Conservation (phyloP, 2,113 vertebrate genomes). For the Oncorhynchus mykiss region DNA sequence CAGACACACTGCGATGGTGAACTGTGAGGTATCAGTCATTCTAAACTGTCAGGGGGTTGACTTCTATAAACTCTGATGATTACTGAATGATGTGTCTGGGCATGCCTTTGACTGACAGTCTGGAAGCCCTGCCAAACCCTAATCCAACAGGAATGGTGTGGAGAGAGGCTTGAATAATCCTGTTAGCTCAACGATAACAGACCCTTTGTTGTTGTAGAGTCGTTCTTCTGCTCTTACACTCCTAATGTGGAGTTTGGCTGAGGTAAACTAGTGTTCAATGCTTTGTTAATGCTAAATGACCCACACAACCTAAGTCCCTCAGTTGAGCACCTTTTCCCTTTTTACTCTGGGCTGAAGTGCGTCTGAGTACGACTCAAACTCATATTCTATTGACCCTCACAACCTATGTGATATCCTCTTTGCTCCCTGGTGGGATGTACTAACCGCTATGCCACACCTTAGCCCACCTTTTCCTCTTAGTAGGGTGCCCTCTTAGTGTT, state of each 20-base stretch:
- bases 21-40: slow-evolving; percentile 60
- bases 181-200: slow-evolving; percentile 30
- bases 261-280: slow-evolving; percentile 24
- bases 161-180: slow-evolving; percentile 57
- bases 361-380: background rate
- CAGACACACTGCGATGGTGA: slow-evolving; percentile 23
- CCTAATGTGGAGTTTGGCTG: slow-evolving; percentile 28
- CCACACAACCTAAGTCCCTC: slow-evolving; percentile 6
- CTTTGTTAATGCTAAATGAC: slow-evolving; percentile 57
- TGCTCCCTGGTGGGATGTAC: slow-evolving; percentile 66
- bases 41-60: slow-evolving; percentile 62
- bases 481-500: slow-evolving; percentile 28
- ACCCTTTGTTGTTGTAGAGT: background rate
- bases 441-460: slow-evolving; percentile 53
- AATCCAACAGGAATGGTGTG: slow-evolving; percentile 73
- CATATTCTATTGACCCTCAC: slow-evolving; percentile 26
- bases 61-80: slow-evolving; percentile 83
- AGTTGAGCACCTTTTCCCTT: background rate
- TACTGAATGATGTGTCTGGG: slow-evolving; percentile 77
- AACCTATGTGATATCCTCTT: slow-evolving; percentile 74
- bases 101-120: slow-evolving; percentile 77
- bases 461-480: slow-evolving; percentile 64
- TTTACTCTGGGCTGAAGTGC: background rate
- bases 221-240: background rate
- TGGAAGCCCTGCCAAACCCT: slow-evolving; percentile 69